Conservation (phyloP, 2,113 vertebrate genomes). For the Uria lomvia region DNA sequence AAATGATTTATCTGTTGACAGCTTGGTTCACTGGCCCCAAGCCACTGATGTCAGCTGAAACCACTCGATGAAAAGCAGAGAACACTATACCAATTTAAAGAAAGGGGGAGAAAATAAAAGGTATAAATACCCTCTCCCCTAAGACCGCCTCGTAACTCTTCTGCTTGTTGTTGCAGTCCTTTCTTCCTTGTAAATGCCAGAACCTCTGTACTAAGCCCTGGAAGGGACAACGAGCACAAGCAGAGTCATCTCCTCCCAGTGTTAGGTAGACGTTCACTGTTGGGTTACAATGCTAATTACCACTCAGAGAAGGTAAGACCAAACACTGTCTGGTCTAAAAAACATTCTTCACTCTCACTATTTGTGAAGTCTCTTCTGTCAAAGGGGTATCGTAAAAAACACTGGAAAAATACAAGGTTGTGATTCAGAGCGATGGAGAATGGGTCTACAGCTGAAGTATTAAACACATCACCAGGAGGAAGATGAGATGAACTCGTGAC, state of each 20-base stretch:
- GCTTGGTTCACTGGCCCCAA: conserved; percentile 4
- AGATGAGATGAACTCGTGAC: neutral
- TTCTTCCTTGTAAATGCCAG: neutral
- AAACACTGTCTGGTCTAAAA: neutral
- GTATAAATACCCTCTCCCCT: neutral
- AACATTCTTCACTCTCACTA: neutral
- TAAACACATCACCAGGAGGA: neutral
- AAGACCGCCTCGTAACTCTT: neutral
- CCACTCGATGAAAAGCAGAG: conserved; percentile 5
- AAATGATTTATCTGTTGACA: conserved; percentile 55
- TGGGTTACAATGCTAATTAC: neutral
- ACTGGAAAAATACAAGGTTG: neutral
- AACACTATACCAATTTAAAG: neutral
- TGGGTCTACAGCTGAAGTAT: neutral
- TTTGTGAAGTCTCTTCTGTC: neutral
- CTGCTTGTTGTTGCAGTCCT: neutral
- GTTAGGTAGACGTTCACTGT: neutral
- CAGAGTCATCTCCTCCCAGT: neutral
- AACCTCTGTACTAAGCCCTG: neutral
- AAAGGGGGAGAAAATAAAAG: neutral
- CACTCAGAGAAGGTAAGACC: neutral
- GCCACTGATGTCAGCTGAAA: conserved; percentile 22
- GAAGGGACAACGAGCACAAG: neutral
- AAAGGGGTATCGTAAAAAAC: neutral
- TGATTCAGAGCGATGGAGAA: neutral